Percentiles rank a stretch among this genome's conserved stretches.
Conservation (phyloP, 1,140 invertebrate genomes). For the Papilio xuthus region DNA sequence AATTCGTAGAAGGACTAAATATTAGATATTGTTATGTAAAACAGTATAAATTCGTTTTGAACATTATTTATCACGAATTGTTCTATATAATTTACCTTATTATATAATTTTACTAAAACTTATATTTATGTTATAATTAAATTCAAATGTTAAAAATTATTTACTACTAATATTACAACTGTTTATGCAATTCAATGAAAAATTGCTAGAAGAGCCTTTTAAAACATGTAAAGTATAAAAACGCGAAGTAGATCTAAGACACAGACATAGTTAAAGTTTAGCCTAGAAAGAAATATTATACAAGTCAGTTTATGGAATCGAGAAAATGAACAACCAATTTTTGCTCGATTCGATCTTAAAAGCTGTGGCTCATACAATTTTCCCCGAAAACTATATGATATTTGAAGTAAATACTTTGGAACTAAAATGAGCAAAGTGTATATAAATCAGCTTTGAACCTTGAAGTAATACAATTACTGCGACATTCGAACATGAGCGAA, state of each 20-base stretch:
- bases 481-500: constrained; percentile 24
- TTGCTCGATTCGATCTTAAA: neutral
- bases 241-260: neutral
- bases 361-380: neutral
- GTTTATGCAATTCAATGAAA: neutral
- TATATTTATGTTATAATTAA: neutral
- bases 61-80: neutral
- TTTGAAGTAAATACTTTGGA: neutral
- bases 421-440: neutral
- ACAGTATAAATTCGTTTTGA: neutral
- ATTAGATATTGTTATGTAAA: neutral
- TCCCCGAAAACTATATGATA: neutral
- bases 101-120: neutral
- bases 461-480: constrained; percentile 22
- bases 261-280: neutral
- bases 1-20: neutral
- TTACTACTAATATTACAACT: neutral
- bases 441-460: constrained; percentile 23
- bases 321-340: neutral
- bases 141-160: too few relatives aligned
- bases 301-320: neutral
- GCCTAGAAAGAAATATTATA: neutral
- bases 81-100: neutral
- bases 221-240: too few relatives aligned
- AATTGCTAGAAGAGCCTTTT: too few relatives aligned